These are phyloP conservation scores for Polydesmus complanatus DNA, from an alignment of 2,888 invertebrate species.

Conservation along the genomic window DNA sequence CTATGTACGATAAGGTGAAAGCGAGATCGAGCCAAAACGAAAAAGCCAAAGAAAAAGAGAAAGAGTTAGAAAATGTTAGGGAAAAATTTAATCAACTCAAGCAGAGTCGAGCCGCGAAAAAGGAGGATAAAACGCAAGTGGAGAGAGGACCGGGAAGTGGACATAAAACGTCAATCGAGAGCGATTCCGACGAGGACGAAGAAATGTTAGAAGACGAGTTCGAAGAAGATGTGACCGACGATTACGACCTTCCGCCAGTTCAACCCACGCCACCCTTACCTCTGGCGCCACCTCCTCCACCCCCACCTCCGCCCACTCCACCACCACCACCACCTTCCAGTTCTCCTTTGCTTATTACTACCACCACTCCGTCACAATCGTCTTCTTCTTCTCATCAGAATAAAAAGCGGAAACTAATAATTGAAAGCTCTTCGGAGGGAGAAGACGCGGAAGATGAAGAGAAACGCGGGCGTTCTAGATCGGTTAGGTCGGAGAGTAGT, in stretches of 20 bases:
- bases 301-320: neutral
- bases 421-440: neutral
- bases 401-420: neutral
- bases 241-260: neutral
- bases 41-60: slow-evolving; percentile 44
- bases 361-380: neutral
- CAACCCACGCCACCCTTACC: neutral
- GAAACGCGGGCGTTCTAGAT: neutral
- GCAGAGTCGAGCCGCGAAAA: slow-evolving; percentile 35
- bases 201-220: slow-evolving; percentile 11
- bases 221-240: slow-evolving; percentile 2
- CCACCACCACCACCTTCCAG: neutral
- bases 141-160: slow-evolving; percentile 1
- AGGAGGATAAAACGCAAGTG: too few relatives aligned
- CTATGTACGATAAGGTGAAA: slow-evolving; percentile 89
- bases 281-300: neutral
- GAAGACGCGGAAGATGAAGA: neutral
- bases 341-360: neutral
- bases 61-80: slow-evolving; percentile 68
- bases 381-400: neutral
- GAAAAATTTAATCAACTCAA: slow-evolving; percentile 77
- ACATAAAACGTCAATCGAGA: slow-evolving; percentile 24
- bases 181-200: slow-evolving; percentile 36
- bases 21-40: slow-evolving; percentile 57
- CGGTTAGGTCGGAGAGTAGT: too few relatives aligned